Conservation (phyloP, 2,797 vertebrate genomes). For the Sphenodon punctatus region DNA sequence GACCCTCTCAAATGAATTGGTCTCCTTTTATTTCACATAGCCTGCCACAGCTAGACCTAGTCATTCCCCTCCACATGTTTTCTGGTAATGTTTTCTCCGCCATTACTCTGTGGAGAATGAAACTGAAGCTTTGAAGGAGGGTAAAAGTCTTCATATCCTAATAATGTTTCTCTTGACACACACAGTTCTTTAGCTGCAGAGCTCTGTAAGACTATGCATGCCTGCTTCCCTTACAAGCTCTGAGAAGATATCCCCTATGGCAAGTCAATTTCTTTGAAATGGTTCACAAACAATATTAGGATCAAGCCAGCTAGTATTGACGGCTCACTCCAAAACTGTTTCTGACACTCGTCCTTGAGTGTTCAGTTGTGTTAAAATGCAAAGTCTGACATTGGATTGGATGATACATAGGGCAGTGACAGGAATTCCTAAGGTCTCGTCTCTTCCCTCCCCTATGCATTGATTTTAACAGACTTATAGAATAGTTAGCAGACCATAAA, state of each 20-base stretch:
- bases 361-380: neutral
- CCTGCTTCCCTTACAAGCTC: neutral
- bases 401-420: constrained; percentile 9
- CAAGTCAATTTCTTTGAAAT: constrained; percentile 36
- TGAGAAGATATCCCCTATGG: constrained; percentile 7
- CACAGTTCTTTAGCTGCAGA: neutral
- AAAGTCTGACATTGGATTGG: constrained; percentile 10
- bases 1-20: neutral
- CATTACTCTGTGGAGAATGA: neutral
- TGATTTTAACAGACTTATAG: constrained; percentile 30
- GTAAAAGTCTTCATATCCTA: neutral
- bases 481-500: no score
- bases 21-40: neutral
- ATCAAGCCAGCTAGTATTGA: constrained; percentile 44
- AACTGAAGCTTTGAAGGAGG: neutral
- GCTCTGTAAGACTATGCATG: neutral
- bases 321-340: constrained; percentile 27
- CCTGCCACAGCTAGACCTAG: no score
- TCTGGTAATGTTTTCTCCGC: neutral
- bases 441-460: neutral
- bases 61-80: no score
- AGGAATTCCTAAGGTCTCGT: constrained; percentile 10
- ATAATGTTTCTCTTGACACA: neutral
- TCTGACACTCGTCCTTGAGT: constrained; percentile 39
- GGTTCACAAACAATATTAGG: constrained; percentile 37